Evolutionary conservation across 2,797 vertebrate genomes (phyloP), one percentile per base, ranked within the genome.

Genomic region (Tauraco hartlaubi): DNA sequence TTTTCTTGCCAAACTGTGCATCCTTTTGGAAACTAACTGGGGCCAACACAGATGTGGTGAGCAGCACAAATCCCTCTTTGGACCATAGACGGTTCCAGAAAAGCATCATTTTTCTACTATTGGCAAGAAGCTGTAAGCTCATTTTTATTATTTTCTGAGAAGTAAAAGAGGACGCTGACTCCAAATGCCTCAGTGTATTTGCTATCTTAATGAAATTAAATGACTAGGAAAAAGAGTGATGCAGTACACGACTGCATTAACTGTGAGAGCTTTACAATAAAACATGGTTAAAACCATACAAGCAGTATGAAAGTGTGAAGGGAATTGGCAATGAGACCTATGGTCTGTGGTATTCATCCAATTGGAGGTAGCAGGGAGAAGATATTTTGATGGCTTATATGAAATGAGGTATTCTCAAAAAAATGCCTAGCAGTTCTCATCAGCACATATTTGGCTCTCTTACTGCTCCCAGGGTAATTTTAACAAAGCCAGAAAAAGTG

Each of bases 11-110:
- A 92, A 94, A 92, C 4, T 59, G 69, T 95, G 73, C 51, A 91
- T 94, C 94, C 76, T 96, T 96, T 92, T 94, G 96, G 95, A 96
- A 97, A 97, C 58, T 94, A 92, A 92, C 64, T 73, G 51, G 8
- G 48, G 91, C 96, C 96, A 96, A 92, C 66, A 69, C 94, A 96
- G 91, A 95, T 94, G 90, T 96, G 82, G 87, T 69, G 44, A 96
- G 71, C 63, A 84, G 76, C 59, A 88, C 51, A 96, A 91, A 94
- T 90, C 91, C 56, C 66, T 91, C 59, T 92, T 94, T 91, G 90
- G 93, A 94, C 69, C 69, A 79, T 22, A 84, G 59, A 19, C 15
- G 17, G 35, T 96, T 96, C 94, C 94, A 96, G 91, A 94, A 88
- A 87, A 86, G 71, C 41, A 92, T 94, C 4, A 16, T 73, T 86